Evolutionary conservation across 1,140 invertebrate genomes (phyloP).

Genomic region (Leptoteleia sp.): DNA sequence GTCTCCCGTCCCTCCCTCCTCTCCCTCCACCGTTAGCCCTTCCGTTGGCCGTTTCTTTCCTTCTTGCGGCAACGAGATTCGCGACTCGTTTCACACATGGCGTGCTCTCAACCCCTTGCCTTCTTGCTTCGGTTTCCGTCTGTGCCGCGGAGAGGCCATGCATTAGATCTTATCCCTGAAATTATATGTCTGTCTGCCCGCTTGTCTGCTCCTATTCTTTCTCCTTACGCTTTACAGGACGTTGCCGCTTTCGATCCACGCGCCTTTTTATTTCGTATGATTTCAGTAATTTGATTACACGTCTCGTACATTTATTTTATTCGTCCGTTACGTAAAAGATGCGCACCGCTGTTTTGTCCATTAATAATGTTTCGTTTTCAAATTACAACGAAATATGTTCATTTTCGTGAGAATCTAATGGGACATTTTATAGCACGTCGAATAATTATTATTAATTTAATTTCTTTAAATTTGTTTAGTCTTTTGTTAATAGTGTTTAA

Average conservation of each 20-base stretch:
- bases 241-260: slow-evolving; percentile 66
- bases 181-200: slow-evolving; percentile 77
- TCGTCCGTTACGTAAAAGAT: no score
- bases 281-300: no score
- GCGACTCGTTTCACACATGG: slow-evolving; percentile 78
- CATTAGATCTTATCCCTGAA: slow-evolving; percentile 78
- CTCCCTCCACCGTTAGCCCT: slow-evolving; percentile 4
- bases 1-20: slow-evolving; percentile 3
- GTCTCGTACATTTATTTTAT: no score
- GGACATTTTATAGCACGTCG: no score
- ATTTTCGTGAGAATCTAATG: no score
- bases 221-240: slow-evolving; percentile 66
- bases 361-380: no score
- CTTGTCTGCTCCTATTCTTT: slow-evolving; percentile 72
- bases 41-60: slow-evolving; percentile 30
- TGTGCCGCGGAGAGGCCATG: slow-evolving; percentile 71
- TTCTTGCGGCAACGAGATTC: slow-evolving; percentile 33
- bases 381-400: no score
- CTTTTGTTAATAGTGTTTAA: no score
- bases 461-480: no score
- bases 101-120: slow-evolving; percentile 73
- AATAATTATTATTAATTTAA: no score
- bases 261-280: slow-evolving; percentile 4
- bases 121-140: slow-evolving; percentile 73
- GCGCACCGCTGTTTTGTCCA: no score